Percentiles rank a stretch among this genome's conserved stretches.
Conservation (phyloP, 2,797 vertebrate species). For the Caiman crocodilus region DNA sequence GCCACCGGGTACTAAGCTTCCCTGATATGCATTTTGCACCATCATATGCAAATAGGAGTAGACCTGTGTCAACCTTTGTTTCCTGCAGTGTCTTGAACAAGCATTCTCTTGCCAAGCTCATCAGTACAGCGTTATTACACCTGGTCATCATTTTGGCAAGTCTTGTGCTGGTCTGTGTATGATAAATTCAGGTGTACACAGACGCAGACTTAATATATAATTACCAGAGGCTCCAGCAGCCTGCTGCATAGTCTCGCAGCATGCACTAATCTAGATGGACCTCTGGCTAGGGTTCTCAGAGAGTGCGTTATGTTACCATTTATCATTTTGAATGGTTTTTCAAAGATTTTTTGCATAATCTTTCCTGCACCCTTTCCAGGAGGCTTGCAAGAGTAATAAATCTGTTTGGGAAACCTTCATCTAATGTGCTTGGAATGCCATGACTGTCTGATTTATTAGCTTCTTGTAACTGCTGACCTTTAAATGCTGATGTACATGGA, state of each 20-base stretch:
- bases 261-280: neutral
- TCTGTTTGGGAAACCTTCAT: neutral
- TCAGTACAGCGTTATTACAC: fast-evolving
- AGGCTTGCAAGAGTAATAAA: neutral
- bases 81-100: too few relatives aligned
- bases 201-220: neutral
- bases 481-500: neutral
- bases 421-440: neutral
- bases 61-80: fast-evolving
- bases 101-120: fast-evolving
- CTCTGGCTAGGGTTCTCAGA: neutral
- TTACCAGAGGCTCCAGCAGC: neutral
- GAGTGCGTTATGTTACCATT: neutral
- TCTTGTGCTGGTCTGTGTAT: neutral
- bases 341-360: neutral
- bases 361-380: neutral
- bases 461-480: neutral
- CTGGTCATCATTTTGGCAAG: fast-evolving
- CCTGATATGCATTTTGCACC: fast-evolving
- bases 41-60: neutral
- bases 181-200: neutral
- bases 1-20: neutral
- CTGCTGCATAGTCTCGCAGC: neutral
- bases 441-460: neutral
- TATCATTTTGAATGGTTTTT: neutral